Percentiles rank a stretch among this genome's conserved stretches.
These are phyloP conservation scores for Caenorhabditis briggsae DNA, from an alignment of 1,140 invertebrate genomes.

Conservation along the genomic window DNA sequence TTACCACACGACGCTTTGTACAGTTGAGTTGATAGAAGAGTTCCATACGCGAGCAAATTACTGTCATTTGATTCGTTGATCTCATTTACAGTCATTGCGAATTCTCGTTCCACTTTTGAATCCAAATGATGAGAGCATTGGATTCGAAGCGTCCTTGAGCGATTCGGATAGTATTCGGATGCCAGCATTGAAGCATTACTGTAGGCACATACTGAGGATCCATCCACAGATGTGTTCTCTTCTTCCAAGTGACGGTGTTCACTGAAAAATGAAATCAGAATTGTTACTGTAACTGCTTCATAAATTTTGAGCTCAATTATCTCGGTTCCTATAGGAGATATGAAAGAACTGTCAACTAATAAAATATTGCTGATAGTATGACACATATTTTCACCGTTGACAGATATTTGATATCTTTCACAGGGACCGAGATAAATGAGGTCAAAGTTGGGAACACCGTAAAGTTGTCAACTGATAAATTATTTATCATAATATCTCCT, in stretches of 20 bases:
- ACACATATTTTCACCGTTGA: no score
- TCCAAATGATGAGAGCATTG: slow-evolving; percentile 61
- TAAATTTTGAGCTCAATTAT: neutral
- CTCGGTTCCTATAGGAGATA: no score
- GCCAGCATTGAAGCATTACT: slow-evolving; percentile 20
- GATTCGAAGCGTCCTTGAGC: slow-evolving; percentile 31
- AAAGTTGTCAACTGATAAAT: no score
- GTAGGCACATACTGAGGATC: slow-evolving; percentile 50
- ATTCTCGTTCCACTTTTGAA: slow-evolving; percentile 22
- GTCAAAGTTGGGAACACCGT: no score
- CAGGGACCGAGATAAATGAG: no score
- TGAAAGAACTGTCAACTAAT: no score
- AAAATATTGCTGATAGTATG: no score
- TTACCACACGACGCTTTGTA: slow-evolving; percentile 50
- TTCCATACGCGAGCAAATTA: slow-evolving; percentile 3
- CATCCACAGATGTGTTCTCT: slow-evolving; percentile 55
- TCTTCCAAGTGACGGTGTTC: slow-evolving; percentile 42
- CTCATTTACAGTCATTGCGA: slow-evolving; percentile 27
- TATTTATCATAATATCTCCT: no score
- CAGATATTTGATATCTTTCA: no score
- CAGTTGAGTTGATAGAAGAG: slow-evolving; percentile 10
- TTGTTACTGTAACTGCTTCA: no score
- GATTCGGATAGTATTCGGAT: slow-evolving; percentile 61
- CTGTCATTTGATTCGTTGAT: slow-evolving; percentile 25
- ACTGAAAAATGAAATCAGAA: neutral